Base-by-base conservation (phyloP, 1,140 invertebrate species). In the Drosophila pallidifrons region DNA sequence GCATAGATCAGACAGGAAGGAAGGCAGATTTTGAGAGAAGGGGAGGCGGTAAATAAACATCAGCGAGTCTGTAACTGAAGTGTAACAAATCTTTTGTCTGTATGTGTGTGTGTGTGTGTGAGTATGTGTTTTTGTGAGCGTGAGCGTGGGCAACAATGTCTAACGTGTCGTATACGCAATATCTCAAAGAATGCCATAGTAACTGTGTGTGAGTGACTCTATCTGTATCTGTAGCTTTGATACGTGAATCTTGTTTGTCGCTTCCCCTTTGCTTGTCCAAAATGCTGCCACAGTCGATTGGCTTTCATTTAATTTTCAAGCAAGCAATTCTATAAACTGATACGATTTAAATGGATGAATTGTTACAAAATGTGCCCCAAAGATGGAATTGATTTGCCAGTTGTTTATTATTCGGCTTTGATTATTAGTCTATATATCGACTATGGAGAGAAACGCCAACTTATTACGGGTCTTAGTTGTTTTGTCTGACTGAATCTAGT, bases 51-150 rank as follows among this genome's bases (percentile, higher is more conserved):
- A 78, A 75, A 77, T 77, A 74, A 73, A 80, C 68, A 83, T 20
- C 35, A 83, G 32, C 28, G 46, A 43, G 47, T 10, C 38, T 58
- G 61, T 25, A 52, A 38, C 41, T 43, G 75, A 77, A 87, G 75
- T 74, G 82, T 75, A 82, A 77, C 77, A 87, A 88, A 82, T 88
- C 77, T 77, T 82, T 68, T 67, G 64, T 38, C 35, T 28, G 5
- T 47, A 10, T 65, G 13, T 45, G 7, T 54, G 45, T 55, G 2
- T 64, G 11, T 46, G 7, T 46, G 6, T n/a, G n/a, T n/a, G n/a
- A n/a, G n/a, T n/a, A n/a, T n/a, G n/a, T n/a, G n/a, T n/a, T n/a
- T n/a, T 30, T 16, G 16, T 16, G 16, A 16, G 16, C 16, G 30
- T 30, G 38, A 35, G 35, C 32, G 30, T 20, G 43, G 15, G n/a